Percentiles rank a stretch among this genome's conserved stretches.
These are phyloP conservation scores for Caenorhabditis remanei DNA, from an alignment of 1,140 invertebrate genomes.

Conservation along the genomic window DNA sequence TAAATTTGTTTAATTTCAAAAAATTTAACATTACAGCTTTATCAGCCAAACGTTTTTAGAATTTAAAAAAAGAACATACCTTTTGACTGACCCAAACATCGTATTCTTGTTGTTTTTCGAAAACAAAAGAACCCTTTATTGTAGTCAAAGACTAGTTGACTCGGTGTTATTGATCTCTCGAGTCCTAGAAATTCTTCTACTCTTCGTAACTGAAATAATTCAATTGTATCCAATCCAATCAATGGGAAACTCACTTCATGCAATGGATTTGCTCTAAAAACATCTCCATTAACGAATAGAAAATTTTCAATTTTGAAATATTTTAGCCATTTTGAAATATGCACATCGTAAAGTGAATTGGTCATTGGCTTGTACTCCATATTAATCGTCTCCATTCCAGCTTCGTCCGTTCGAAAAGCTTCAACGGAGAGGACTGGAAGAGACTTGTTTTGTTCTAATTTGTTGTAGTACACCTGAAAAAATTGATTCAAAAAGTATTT, in stretches of 20 bases:
- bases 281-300: constrained; percentile 72
- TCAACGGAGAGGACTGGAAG: constrained; percentile 69
- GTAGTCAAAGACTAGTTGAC: constrained; percentile 77
- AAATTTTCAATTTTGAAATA: constrained; percentile 69
- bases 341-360: constrained; percentile 73
- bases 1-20: background rate
- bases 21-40: background rate
- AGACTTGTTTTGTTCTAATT: constrained; percentile 71
- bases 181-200: constrained; percentile 72
- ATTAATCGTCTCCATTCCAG: constrained; percentile 63
- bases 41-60: too few relatives aligned
- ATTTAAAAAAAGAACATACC: background rate
- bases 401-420: constrained; percentile 64
- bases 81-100: constrained; percentile 37
- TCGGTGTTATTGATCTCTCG: constrained; percentile 57
- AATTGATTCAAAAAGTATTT: background rate
- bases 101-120: constrained; percentile 67
- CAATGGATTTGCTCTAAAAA: constrained; percentile 70
- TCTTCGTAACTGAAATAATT: constrained; percentile 68
- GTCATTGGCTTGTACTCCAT: constrained; percentile 71
- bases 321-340: constrained; percentile 71
- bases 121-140: constrained; percentile 79
- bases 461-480: constrained; percentile 72
- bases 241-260: constrained; percentile 63
- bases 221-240: background rate